Percentiles rank a stretch among this genome's conserved stretches.
These are phyloP conservation scores for Acrobeloides nanus DNA, from an alignment of 2,888 invertebrate species.

Conservation along the genomic window DNA sequence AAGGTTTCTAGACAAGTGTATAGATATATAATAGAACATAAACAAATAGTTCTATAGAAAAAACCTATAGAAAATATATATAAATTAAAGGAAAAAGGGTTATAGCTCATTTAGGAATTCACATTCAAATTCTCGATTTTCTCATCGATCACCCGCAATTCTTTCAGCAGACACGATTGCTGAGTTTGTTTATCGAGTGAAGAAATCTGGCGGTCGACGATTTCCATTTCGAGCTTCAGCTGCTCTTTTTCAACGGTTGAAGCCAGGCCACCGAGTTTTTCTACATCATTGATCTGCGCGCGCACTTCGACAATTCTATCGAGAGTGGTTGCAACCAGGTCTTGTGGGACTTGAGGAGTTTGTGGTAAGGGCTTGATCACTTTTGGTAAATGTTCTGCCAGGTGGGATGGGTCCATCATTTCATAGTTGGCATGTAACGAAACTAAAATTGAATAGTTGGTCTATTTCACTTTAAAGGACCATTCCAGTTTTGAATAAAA, in stretches of 20 bases:
- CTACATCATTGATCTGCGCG: constrained; percentile 23
- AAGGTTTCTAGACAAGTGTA: too few relatives aligned
- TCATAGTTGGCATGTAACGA: constrained; percentile 15
- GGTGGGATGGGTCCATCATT: constrained; percentile 15
- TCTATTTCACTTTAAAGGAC: constrained; percentile 1
- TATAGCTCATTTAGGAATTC: too few relatives aligned
- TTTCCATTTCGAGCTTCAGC: constrained; percentile 42
- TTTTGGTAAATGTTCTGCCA: constrained; percentile 21
- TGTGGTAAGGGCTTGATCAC: constrained; percentile 26
- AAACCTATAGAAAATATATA: too few relatives aligned
- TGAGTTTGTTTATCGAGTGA: constrained; percentile 43
- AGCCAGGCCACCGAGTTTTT: constrained; percentile 15
- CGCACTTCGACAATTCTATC: constrained; percentile 43
- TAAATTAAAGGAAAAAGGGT: too few relatives aligned
- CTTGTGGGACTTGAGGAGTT: constrained; percentile 31
- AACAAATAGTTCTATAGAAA: too few relatives aligned
- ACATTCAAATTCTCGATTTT: constrained; percentile 31
- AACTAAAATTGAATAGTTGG: constrained; percentile 7
- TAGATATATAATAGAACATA: too few relatives aligned
- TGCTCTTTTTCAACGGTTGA: constrained; percentile 40
- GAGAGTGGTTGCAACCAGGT: constrained; percentile 39
- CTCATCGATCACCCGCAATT: constrained; percentile 35
- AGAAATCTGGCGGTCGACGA: constrained; percentile 40
- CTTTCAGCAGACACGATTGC: constrained; percentile 39
- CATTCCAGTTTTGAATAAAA: too few relatives aligned